phyloP scores from a whole-genome alignment of 2,797 vertebrate species.

The Psittacula derbiana region DNA sequence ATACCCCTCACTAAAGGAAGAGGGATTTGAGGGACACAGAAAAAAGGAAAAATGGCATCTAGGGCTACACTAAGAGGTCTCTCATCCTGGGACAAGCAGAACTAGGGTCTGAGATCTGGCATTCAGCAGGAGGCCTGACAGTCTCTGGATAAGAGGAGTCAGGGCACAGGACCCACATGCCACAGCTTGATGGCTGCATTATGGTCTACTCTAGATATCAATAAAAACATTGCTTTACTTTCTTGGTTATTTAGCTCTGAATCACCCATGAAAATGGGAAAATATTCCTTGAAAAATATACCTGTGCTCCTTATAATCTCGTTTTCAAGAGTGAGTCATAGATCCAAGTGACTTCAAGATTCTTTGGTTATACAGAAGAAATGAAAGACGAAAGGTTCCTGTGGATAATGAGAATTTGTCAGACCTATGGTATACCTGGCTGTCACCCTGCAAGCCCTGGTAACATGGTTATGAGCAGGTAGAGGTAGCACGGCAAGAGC shows the following conservation, averaged over 20 bases:
- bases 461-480: not conserved
- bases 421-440: not conserved
- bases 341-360: not conserved
- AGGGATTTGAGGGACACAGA: not conserved
- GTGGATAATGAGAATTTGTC: not conserved
- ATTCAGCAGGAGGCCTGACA: not conserved
- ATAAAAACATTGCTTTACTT: not conserved
- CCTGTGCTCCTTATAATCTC: not conserved
- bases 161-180: not conserved
- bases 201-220: not conserved
- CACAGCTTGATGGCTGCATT: not conserved
- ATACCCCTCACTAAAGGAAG: not conserved
- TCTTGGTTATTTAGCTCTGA: not conserved
- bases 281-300: not conserved
- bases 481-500: not conserved
- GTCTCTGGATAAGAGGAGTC: not conserved
- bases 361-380: not conserved
- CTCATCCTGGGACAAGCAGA: not conserved
- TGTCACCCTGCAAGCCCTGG: fast-evolving
- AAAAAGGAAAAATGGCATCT: not conserved
- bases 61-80: not conserved
- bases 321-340: not conserved
- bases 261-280: not conserved
- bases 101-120: not conserved
- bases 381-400: not conserved